Evolutionary conservation across 2,113 vertebrate species (phyloP), one percentile per base, ranked within the genome.

Genomic region (Ptilorrhoa leucosticta): DNA sequence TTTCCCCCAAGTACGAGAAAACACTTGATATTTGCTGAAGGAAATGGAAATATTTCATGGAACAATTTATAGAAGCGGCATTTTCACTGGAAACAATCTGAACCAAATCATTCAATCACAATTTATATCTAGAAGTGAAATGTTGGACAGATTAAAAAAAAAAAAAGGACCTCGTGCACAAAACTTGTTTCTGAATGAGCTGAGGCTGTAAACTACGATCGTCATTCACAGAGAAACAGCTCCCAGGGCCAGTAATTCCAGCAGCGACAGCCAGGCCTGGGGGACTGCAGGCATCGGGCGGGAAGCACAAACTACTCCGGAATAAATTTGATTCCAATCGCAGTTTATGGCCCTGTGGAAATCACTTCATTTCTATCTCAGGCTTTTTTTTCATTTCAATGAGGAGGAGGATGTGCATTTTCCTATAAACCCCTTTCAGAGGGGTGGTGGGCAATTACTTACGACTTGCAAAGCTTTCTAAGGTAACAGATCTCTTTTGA

Each of bases 101-200:
- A 88, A 75, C 44, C 91, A 92, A 91, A 94, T 96, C 50, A 94
- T 66, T 93, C 87, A 88, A 72, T 96, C 85, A 87, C 68, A 83
- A 88, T 94, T 94, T 93, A 77, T 73, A 91, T 73, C 64, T 61
- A 19, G 58, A 65, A 93, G 17, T 56, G 75, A 84, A 92, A 93
- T 0, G 0, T 4, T 45, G 42, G 75, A 54, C 76, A 90, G 70
- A 79, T 84, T 87, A 15, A 28, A 75, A 91, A 84, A 45, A 58
- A 75, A 76, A 15, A 9, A 35, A 7, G 18, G 21, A 83, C 68
- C 23, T 73, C 7, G 1, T 65, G 56, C 51, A 81, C 71, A 11
- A 37, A 78, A 88, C 42, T 83, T 86, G 68, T 66, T 91, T 81
- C 47, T 88, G 82, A 79, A 58, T 53, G 63, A 88, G 71, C 35